Evolutionary conservation across 2,797 vertebrate genomes (phyloP).

Genomic region (Scolopax bukidnonensis): DNA sequence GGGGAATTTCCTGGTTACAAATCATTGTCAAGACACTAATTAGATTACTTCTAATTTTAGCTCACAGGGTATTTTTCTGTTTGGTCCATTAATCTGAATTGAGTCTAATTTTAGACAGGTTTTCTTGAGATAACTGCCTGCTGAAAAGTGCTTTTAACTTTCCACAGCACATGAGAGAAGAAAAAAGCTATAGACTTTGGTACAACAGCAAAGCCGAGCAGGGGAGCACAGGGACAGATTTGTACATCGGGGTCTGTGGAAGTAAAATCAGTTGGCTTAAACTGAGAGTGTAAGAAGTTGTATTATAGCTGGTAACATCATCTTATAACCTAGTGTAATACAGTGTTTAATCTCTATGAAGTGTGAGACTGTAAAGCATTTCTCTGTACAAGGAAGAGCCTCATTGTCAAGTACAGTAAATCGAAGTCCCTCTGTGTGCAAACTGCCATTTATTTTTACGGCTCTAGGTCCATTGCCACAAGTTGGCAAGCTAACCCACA

Average conservation of each 20-base stretch:
- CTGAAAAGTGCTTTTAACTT: slow-evolving; percentile 12
- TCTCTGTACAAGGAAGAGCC: neutral
- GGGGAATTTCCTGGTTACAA: slow-evolving; percentile 34
- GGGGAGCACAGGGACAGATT: neutral
- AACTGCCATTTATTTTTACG: neutral
- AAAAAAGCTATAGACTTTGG: neutral
- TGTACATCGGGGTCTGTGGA: neutral
- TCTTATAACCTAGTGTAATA: neutral
- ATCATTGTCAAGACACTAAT: slow-evolving; percentile 27
- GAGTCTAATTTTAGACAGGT: slow-evolving; percentile 47
- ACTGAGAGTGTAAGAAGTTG: neutral
- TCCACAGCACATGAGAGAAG: neutral
- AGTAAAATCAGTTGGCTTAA: neutral
- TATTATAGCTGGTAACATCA: neutral
- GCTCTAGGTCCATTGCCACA: neutral
- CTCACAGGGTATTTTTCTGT: slow-evolving; percentile 40
- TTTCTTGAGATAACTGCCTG: neutral
- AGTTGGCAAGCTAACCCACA: neutral
- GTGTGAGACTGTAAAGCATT: neutral
- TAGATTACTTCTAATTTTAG: slow-evolving; percentile 60
- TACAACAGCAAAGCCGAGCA: neutral
- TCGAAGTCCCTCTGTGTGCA: neutral
- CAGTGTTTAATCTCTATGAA: neutral
- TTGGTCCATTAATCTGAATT: slow-evolving; percentile 43
- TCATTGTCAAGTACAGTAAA: neutral